phyloP scores from a whole-genome alignment of 2,797 vertebrate genomes.

The Sebastes paucispinis region DNA sequence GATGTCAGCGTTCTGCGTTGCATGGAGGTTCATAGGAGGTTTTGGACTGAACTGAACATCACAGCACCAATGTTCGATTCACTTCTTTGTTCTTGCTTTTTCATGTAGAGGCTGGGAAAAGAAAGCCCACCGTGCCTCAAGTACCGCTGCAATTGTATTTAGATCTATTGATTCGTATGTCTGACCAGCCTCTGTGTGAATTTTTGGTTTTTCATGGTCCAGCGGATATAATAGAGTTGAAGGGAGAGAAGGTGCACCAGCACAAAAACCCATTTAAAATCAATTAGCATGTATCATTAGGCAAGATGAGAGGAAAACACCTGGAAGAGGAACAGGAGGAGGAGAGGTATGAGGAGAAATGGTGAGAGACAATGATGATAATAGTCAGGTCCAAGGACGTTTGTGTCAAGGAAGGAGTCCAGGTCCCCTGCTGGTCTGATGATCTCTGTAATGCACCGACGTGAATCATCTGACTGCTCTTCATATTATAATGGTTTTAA shows the following conservation, averaged over 20 bases:
- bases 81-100: background rate
- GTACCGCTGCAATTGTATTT: constrained; percentile 40
- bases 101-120: background rate
- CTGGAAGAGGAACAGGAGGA: constrained; percentile 50
- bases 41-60: background rate
- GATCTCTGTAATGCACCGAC: constrained; percentile 14
- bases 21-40: background rate
- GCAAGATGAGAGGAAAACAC: constrained; percentile 60
- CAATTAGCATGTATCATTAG: constrained; percentile 79
- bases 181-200: constrained; percentile 40
- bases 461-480: constrained; percentile 17
- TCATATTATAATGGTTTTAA: constrained; percentile 39
- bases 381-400: constrained; percentile 43
- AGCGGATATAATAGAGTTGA: constrained; percentile 59
- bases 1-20: background rate
- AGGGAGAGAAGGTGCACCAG: constrained; percentile 35
- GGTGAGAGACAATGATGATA: constrained; percentile 11
- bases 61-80: background rate
- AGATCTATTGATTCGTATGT: constrained; percentile 54
- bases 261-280: constrained; percentile 70
- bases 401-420: constrained; percentile 14
- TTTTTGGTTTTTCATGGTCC: constrained; percentile 57
- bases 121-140: background rate
- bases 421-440: constrained; percentile 23
- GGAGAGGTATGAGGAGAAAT: background rate